A percentile compares a stretch with the other conserved stretches of the same genome.
These are phyloP conservation scores for Monochamus saltuarius DNA, from an alignment of 1,140 invertebrate genomes.

Conservation along the genomic window DNA sequence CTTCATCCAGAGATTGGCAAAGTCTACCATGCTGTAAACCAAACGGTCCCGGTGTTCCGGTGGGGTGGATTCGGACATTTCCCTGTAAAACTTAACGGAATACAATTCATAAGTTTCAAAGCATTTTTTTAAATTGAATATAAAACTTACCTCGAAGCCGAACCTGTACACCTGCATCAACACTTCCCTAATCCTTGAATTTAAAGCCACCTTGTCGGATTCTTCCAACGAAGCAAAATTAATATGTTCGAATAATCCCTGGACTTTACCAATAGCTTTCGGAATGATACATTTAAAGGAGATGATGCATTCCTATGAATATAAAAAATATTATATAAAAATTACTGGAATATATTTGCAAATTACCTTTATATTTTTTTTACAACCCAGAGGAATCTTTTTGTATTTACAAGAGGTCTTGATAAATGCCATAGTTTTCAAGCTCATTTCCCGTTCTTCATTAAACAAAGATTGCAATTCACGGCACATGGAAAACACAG, in stretches of 20 bases:
- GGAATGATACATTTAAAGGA: slow-evolving; percentile 64
- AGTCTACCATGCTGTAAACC: slow-evolving; percentile 61
- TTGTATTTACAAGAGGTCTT: slow-evolving; percentile 64
- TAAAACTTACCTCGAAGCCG: slow-evolving; percentile 74
- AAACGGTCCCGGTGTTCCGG: slow-evolving; percentile 36
- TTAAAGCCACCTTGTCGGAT: slow-evolving; percentile 52
- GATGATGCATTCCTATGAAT: slow-evolving; percentile 60
- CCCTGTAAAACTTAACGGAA: slow-evolving; percentile 72
- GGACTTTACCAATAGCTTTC: slow-evolving; percentile 63
- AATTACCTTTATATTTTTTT: slow-evolving; percentile 2
- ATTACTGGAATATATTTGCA: not conserved
- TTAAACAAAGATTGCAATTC: slow-evolving; percentile 78
- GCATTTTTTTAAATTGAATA: too few relatives aligned
- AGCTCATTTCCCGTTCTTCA: slow-evolving; percentile 73
- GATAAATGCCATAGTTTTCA: slow-evolving; percentile 77
- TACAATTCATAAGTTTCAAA: slow-evolving; percentile 3
- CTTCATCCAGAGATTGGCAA: slow-evolving; percentile 84
- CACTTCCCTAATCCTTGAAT: slow-evolving; percentile 72
- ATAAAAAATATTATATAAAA: not conserved
- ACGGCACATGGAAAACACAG: slow-evolving; percentile 70
- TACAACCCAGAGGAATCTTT: not conserved
- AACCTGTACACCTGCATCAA: slow-evolving; percentile 85
- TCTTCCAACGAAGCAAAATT: slow-evolving; percentile 61
- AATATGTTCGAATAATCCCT: slow-evolving; percentile 58
- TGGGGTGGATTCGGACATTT: slow-evolving; percentile 59